A percentile compares a stretch with the other conserved stretches of the same genome.
Conservation (phyloP, 1,140 invertebrate species). For the Halictus rubicundus region DNA sequence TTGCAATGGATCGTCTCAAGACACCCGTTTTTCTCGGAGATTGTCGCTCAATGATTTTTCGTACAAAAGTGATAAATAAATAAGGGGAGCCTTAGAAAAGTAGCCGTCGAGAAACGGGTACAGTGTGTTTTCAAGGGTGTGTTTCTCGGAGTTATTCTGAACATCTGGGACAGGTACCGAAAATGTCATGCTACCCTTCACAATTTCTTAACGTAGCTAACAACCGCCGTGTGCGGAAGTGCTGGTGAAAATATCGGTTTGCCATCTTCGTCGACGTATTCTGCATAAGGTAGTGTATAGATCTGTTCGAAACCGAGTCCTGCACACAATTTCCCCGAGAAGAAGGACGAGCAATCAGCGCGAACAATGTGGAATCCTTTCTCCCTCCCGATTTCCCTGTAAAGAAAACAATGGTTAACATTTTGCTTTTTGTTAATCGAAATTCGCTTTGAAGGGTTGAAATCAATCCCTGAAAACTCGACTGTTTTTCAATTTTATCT, state of each 20-base stretch:
- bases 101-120: neutral
- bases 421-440: too few relatives aligned
- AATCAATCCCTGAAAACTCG: too few relatives aligned
- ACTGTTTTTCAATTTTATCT: too few relatives aligned
- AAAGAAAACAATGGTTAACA: constrained; percentile 66
- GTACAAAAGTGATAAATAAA: constrained; percentile 42
- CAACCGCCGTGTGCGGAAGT: constrained; percentile 81
- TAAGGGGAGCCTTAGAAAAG: constrained; percentile 2
- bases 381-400: constrained; percentile 82
- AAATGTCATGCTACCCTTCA: constrained; percentile 17
- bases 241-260: constrained; percentile 82
- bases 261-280: constrained; percentile 83
- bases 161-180: constrained; percentile 12
- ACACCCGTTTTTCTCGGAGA: neutral
- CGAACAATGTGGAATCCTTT: constrained; percentile 80
- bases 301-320: constrained; percentile 85
- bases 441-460: too few relatives aligned
- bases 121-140: neutral
- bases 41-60: neutral
- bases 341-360: constrained; percentile 86
- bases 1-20: neutral
- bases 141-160: constrained; percentile 19
- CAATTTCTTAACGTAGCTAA: constrained; percentile 80
- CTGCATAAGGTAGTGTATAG: constrained; percentile 83
- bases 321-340: constrained; percentile 85